Evolutionary conservation across 2,888 invertebrate genomes (phyloP), one percentile per base, ranked within the genome.

Genomic region (Ormia ochracea): DNA sequence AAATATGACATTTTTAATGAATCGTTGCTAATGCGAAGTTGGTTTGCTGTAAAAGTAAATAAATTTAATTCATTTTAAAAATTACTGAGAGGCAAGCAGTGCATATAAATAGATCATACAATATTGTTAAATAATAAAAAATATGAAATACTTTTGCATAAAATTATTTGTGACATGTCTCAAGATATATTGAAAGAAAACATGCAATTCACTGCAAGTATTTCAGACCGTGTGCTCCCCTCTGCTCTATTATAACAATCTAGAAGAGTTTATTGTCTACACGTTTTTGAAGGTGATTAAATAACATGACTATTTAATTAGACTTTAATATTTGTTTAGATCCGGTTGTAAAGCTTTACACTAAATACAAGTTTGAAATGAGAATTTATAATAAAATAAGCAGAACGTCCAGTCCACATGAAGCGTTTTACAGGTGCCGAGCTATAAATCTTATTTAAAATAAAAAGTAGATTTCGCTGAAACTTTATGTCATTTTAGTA

Each of bases 1-100:
- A 80, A 80, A 80, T 80, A 80, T 80, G 80, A 80, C 80, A 80
- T 63, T 76, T 80, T 73, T 76, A 80, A 80, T 80, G 68, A 80
- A 73, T 68, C 68, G 69, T 36, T 58, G 68, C 65, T 74, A 31
- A 63, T 69, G 26, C 14, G 50, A 38, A 58, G 45, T 69, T 50
- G 0, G 38, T 66, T 45, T 31, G 4, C 0, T 21, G n/a, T 23
- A 52, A 74, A 56, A 66, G 10, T 65, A 41, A 54, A 79, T 79
- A 70, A 74, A 75, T 72, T 63, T 41, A 76, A 10, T 59, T 28
- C 41, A 73, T 50, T 69, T 52, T 38, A 17, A 14, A 61, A 23
- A 50, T 23, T 14, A 14, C 9, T 45, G 19, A n/a, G 12, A 48
- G n/a, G 9, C 59, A 26, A 33, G 43, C 45, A 61, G 33, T 43